phyloP scores from a whole-genome alignment of 2,888 invertebrate genomes.

The Cotesia congregata region DNA sequence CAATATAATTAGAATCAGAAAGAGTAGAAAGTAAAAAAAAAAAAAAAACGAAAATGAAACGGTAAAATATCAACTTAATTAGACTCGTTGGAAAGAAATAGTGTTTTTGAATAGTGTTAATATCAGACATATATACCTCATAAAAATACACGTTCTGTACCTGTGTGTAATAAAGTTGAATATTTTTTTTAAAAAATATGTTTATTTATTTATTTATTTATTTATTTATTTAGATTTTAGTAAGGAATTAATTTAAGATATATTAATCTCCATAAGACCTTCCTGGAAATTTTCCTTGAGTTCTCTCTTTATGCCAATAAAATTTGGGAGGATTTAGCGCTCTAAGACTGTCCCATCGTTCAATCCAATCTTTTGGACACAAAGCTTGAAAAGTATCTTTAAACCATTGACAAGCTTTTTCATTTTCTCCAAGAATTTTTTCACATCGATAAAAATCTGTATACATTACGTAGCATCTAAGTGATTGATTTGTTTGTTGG shows the following conservation, averaged over 20 bases:
- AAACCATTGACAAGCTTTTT: constrained; percentile 62
- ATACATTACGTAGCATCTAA: constrained; percentile 64
- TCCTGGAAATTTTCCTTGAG: constrained; percentile 54
- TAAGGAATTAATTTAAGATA: constrained; percentile 27
- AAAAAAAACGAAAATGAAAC: not conserved
- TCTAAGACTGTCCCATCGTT: constrained; percentile 58
- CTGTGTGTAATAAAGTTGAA: constrained; percentile 60
- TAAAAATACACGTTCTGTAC: constrained; percentile 59
- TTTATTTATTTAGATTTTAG: constrained; percentile 35
- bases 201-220: constrained; percentile 43
- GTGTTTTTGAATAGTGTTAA: constrained; percentile 44
- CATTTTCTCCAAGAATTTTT: constrained; percentile 56
- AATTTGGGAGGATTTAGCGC: constrained; percentile 49
- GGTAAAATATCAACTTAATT: not conserved
- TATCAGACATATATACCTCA: constrained; percentile 54
- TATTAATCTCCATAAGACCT: constrained; percentile 50
- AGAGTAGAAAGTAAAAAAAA: not conserved
- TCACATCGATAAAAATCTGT: constrained; percentile 64
- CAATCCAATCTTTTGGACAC: constrained; percentile 61
- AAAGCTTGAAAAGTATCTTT: constrained; percentile 56
- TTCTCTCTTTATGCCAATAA: constrained; percentile 52
- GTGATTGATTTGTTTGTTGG: constrained; percentile 63
- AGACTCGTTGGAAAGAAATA: constrained; percentile 15
- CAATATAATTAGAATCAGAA: not conserved
- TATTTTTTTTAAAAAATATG: constrained; percentile 54